phyloP scores from a whole-genome alignment of 1,140 invertebrate genomes.

The Campoletis sonorensis region DNA sequence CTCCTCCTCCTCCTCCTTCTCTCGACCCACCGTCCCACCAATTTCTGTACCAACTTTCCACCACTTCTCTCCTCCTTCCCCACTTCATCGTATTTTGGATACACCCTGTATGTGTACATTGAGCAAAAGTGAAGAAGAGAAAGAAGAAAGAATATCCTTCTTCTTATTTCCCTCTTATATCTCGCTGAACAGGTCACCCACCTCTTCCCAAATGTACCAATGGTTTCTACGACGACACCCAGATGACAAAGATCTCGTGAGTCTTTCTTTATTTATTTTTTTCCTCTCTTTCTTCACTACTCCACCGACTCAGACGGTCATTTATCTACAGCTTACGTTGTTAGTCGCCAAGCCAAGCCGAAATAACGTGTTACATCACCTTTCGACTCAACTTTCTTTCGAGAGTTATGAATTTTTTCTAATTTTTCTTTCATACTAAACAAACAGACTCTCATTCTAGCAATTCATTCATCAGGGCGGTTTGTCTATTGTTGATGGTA shows the following conservation, averaged over 20 bases:
- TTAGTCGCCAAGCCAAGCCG: conserved; percentile 63
- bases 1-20: too few species aligned
- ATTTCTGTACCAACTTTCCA: background rate
- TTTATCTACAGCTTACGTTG: conserved; percentile 70
- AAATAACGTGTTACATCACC: conserved; percentile 34
- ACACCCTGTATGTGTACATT: background rate
- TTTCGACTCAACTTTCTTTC: conserved; percentile 66
- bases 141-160: conserved; percentile 15
- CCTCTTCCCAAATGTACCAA: background rate
- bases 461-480: background rate
- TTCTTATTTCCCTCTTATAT: conserved; percentile 8
- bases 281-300: conserved; percentile 13
- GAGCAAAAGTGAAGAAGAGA: background rate
- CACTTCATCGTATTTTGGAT: background rate
- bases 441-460: background rate
- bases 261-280: conserved; percentile 26
- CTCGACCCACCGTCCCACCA: conserved; percentile 1
- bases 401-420: conserved; percentile 64
- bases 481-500: background rate
- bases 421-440: background rate
- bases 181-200: conserved; percentile 12
- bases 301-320: conserved; percentile 49
- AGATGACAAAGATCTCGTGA: conserved; percentile 19
- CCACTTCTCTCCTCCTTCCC: background rate
- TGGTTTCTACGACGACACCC: conserved; percentile 14